Base-by-base conservation (phyloP, 1,140 invertebrate species). In the Xylocopa sonorina region DNA sequence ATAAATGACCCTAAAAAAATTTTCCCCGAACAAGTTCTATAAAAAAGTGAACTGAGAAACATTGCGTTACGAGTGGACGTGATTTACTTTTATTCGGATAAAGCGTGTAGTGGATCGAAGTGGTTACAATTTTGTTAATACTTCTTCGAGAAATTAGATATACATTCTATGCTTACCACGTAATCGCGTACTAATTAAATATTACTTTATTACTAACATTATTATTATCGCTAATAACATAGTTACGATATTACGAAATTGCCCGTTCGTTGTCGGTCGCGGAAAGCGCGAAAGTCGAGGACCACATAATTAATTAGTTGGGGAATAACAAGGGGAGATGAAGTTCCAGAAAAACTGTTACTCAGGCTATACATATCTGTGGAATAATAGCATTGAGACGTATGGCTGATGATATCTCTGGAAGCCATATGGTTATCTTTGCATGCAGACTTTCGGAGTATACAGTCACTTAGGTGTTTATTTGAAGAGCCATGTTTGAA, bases 401-500 rank as follows among this genome's bases (percentile, higher is more conserved):
- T 85, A 78, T 78, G 77, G 82, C 32, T 43, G 81, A 80, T 86
- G 83, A 89, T 89, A 91, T 88, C 83, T 86, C 80, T 81, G 82
- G 84, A 79, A 87, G 90, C 91, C 91, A 92, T 91, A 93, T 93
- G 91, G 91, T 92, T 92, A 91, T 90, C 89, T 90, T 92, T 91
- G 88, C 89, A 87, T 88, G 88, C 85, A 88, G 71, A 81, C 78
- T 73, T 80, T 78, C 81, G 58, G 66, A 87, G 85, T 92, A 92
- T 89, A 90, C 89, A 90, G 84, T 88, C 83, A 87, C 86, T 89
- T 88, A 89, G 83, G 63, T 92, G 90, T 93, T 92, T 93, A 92
- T 92, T 93, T 92, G 89, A 86, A 84, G 81, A 88, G 82, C 85
- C 85, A 87, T 88, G 85, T 89, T 90, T 85, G 82, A 90, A 89